A percentile compares a stretch with the other conserved stretches of the same genome.
Conservation (phyloP, 1,140 invertebrate species). For the Cherax quadricarinatus region DNA sequence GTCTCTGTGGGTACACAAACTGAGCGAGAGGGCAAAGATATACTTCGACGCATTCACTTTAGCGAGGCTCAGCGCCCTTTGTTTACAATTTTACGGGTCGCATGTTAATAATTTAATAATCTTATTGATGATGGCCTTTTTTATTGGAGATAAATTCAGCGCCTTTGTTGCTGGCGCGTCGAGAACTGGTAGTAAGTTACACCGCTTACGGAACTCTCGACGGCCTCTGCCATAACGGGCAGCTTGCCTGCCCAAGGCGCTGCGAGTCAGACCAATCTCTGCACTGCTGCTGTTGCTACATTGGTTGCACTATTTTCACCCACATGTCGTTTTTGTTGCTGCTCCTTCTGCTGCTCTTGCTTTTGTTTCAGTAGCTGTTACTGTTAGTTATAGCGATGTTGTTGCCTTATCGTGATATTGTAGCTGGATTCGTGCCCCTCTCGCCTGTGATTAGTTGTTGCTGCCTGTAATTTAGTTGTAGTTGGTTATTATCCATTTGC, state of each 20-base stretch:
- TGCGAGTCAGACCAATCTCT: not conserved
- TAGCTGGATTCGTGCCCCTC: too few species aligned
- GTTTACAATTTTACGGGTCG: not conserved
- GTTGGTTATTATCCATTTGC: too few species aligned
- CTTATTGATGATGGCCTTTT: conserved; percentile 14
- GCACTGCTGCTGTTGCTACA: not conserved
- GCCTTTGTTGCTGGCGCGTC: conserved; percentile 9
- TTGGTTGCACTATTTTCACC: too few species aligned
- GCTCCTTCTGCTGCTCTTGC: too few species aligned
- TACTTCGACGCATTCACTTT: not conserved
- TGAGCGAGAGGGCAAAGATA: not conserved
- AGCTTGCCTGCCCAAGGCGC: not conserved
- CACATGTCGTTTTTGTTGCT: too few species aligned
- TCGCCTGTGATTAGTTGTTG: too few species aligned
- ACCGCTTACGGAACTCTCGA: not conserved
- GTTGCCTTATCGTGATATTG: not conserved
- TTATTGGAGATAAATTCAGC: not conserved
- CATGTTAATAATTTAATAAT: conserved; percentile 20
- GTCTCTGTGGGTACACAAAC: not conserved
- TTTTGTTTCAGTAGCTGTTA: not conserved
- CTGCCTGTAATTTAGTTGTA: too few species aligned
- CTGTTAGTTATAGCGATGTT: not conserved
- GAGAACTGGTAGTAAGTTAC: not conserved
- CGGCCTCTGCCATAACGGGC: not conserved
- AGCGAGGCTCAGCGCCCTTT: not conserved